A percentile compares a stretch with the other conserved stretches of the same genome.
These are phyloP conservation scores for Drosophila ambigua DNA, from an alignment of 1,140 invertebrate genomes.

Conservation along the genomic window DNA sequence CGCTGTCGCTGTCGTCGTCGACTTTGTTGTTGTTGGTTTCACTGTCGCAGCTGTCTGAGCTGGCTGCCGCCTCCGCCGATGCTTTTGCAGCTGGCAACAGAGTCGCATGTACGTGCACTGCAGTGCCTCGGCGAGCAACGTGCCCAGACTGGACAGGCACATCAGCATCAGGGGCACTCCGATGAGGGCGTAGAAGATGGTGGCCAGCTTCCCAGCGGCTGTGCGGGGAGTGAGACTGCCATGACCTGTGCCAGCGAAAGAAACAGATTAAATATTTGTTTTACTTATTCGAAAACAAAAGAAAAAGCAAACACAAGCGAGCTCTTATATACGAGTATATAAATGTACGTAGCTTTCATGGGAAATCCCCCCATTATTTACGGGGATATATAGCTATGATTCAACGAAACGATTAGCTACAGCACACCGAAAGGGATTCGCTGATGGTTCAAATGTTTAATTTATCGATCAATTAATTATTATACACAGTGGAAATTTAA, in stretches of 20 bases:
- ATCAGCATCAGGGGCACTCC: constrained; percentile 95
- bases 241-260: constrained; percentile 86
- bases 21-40: constrained; percentile 14
- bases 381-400: no score
- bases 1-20: constrained; percentile 16
- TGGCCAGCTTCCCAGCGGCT: constrained; percentile 90
- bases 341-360: constrained; percentile 39
- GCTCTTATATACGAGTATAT: constrained; percentile 10
- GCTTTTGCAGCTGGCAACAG: constrained; percentile 85
- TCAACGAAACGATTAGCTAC: no score
- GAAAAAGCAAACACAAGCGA: constrained; percentile 18
- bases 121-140: constrained; percentile 90
- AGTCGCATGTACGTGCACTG: constrained; percentile 89
- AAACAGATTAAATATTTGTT: constrained; percentile 17
- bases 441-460: no score
- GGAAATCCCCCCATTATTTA: not conserved
- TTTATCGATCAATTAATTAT: no score
- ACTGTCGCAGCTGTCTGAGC: constrained; percentile 15
- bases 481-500: no score
- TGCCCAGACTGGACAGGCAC: constrained; percentile 93
- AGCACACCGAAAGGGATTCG: no score
- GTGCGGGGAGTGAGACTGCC: constrained; percentile 92
- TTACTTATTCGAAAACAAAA: constrained; percentile 1
- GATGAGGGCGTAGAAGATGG: constrained; percentile 93
- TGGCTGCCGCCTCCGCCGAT: constrained; percentile 17